Evolutionary conservation across 2,888 invertebrate genomes (phyloP).

Genomic region (Drosophila fungiperda): DNA sequence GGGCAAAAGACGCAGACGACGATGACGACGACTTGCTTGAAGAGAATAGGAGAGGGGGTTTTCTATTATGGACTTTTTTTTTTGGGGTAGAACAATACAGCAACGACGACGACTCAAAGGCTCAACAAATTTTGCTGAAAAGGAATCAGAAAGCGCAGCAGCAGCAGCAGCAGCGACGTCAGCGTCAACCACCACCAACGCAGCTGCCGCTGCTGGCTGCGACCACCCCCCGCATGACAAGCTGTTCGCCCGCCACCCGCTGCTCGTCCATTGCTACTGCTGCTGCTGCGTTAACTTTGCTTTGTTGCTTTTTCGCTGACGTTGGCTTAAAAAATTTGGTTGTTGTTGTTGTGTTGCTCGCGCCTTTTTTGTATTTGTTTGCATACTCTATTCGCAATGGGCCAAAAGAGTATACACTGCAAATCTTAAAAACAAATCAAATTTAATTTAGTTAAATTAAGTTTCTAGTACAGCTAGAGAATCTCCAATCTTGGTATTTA

Average conservation of each 20-base stretch:
- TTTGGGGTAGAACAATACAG: conserved; percentile 74
- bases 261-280: conserved; percentile 23
- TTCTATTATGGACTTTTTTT: conserved; percentile 67
- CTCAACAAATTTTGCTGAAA: conserved; percentile 78
- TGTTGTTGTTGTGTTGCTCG: conserved; percentile 43
- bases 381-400: conserved; percentile 7
- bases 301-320: conserved; percentile 68
- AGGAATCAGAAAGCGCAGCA: conserved; percentile 74
- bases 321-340: conserved; percentile 56
- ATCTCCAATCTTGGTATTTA: background rate
- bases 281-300: conserved; percentile 36
- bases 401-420: conserved; percentile 5
- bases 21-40: conserved; percentile 36
- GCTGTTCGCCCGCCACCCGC: conserved; percentile 14
- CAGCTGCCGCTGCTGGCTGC: conserved; percentile 49
- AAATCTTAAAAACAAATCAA: background rate
- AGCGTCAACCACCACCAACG: conserved; percentile 72
- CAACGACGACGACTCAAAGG: conserved; percentile 61
- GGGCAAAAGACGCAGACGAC: conserved; percentile 46
- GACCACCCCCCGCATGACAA: conserved; percentile 48
- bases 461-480: background rate
- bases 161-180: conserved; percentile 42
- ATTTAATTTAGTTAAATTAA: background rate
- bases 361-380: conserved; percentile 51
- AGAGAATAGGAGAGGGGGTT: conserved; percentile 19